phyloP scores from a whole-genome alignment of 2,888 invertebrate genomes.

The Pycnomerus fuliginosus region DNA sequence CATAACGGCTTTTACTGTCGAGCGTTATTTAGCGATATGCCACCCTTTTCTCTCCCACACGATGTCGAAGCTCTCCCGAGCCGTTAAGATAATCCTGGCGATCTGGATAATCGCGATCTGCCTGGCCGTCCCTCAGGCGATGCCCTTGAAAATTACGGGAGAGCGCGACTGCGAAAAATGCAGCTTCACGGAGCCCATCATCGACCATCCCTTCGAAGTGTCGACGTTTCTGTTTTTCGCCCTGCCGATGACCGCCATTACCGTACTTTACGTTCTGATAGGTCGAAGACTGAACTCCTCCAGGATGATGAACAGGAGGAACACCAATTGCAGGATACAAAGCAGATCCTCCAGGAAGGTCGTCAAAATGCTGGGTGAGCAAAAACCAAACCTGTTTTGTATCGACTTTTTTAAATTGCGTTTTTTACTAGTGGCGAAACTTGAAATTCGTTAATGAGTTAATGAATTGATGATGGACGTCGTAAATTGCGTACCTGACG shows the following conservation, averaged over 20 bases:
- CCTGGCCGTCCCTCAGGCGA: constrained; percentile 72
- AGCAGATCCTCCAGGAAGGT: constrained; percentile 27
- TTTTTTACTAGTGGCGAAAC: too few species aligned
- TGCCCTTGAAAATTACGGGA: constrained; percentile 54
- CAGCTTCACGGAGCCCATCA: constrained; percentile 36
- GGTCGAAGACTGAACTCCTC: constrained; percentile 70
- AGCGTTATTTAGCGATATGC: constrained; percentile 70
- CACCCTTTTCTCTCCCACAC: constrained; percentile 73
- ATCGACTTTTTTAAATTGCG: too few species aligned
- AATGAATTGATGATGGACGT: too few species aligned
- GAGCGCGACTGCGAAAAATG: constrained; percentile 46
- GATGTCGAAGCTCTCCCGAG: constrained; percentile 84
- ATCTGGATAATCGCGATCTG: constrained; percentile 79
- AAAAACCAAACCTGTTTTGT: too few species aligned
- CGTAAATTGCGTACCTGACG: too few species aligned
- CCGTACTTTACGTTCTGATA: constrained; percentile 76
- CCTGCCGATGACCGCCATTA: constrained; percentile 83
- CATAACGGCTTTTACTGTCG: constrained; percentile 70
- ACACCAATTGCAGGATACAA: constrained; percentile 30
- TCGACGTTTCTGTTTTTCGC: constrained; percentile 83
- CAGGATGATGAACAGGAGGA: constrained; percentile 34
- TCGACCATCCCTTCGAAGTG: constrained; percentile 74
- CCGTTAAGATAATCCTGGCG: constrained; percentile 74
- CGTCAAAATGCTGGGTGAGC: constrained; percentile 24
- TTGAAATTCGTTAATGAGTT: too few species aligned